phyloP scores from a whole-genome alignment of 2,113 vertebrate species.

The Oryzias javanicus region DNA sequence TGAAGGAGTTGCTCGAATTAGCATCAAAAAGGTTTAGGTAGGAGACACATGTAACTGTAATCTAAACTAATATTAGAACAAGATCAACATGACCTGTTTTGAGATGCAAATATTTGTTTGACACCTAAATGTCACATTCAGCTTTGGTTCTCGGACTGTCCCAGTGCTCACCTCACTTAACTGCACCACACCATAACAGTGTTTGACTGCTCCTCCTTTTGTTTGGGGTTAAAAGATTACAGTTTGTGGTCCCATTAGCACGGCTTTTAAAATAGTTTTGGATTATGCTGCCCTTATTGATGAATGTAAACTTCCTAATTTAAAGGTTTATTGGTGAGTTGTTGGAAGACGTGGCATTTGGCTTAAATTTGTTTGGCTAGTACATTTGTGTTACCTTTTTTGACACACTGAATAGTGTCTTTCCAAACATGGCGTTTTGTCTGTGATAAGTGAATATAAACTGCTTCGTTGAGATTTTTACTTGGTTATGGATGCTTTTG shows the following conservation, averaged over 20 bases:
- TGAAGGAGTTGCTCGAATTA: no score
- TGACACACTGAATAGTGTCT: no score
- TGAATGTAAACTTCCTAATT: not conserved
- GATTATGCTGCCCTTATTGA: not conserved
- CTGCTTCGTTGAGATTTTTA: not conserved
- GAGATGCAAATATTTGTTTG: not conserved
- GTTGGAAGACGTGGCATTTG: not conserved
- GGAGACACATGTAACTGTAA: no score
- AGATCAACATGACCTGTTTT: not conserved
- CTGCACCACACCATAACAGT: not conserved
- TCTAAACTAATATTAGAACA: not conserved
- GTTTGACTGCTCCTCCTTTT: not conserved
- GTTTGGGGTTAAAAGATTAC: not conserved
- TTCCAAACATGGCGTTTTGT: no score
- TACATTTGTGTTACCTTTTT: conserved; percentile 9
- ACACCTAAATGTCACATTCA: not conserved
- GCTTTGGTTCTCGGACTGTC: not conserved
- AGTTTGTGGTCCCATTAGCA: not conserved
- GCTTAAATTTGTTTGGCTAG: not conserved
- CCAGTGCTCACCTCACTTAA: not conserved
- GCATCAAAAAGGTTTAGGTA: no score
- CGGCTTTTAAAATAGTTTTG: not conserved
- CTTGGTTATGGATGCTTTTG: no score
- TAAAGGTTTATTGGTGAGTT: not conserved
- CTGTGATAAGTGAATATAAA: no score